A percentile compares a stretch with the other conserved stretches of the same genome.
Evolutionary conservation across 2,888 invertebrate species (phyloP).

Genomic region (Caenorhabditis imperialis): DNA sequence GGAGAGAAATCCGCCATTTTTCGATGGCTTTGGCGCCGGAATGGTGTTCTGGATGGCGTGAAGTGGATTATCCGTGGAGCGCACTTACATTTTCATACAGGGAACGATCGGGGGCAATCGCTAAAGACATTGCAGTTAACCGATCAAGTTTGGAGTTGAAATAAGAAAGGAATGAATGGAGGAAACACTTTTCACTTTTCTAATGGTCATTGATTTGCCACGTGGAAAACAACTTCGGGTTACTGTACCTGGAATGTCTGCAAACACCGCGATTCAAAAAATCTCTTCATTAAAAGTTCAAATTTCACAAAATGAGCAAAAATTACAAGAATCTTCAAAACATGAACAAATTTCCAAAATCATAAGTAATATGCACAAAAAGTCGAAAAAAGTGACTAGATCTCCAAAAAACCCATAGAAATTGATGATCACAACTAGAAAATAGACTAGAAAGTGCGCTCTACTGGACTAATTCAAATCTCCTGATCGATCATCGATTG

Average conservation of each 20-base stretch:
- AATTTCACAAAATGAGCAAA: background rate
- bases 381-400: too few species aligned
- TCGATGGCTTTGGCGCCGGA: too few species aligned
- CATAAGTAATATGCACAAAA: constrained; percentile 4
- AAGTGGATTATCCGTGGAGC: background rate
- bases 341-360: background rate
- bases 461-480: too few species aligned
- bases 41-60: too few species aligned
- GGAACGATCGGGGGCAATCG: constrained; percentile 1
- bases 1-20: constrained; percentile 35
- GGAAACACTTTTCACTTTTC: too few species aligned
- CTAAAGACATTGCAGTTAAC: constrained; percentile 18
- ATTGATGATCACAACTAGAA: too few species aligned
- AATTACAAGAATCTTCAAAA: background rate
- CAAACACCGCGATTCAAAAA: background rate
- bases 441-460: too few species aligned
- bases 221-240: too few species aligned
- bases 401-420: too few species aligned
- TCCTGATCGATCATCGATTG: constrained; percentile 58
- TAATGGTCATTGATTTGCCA: too few species aligned
- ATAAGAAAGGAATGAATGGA: background rate
- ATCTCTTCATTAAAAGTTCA: background rate
- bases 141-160: constrained; percentile 11
- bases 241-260: too few species aligned
- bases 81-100: constrained; percentile 5